A percentile compares a stretch with the other conserved stretches of the same genome.
Conservation (phyloP, 2,888 invertebrate genomes). For the Oasisia sp. region DNA sequence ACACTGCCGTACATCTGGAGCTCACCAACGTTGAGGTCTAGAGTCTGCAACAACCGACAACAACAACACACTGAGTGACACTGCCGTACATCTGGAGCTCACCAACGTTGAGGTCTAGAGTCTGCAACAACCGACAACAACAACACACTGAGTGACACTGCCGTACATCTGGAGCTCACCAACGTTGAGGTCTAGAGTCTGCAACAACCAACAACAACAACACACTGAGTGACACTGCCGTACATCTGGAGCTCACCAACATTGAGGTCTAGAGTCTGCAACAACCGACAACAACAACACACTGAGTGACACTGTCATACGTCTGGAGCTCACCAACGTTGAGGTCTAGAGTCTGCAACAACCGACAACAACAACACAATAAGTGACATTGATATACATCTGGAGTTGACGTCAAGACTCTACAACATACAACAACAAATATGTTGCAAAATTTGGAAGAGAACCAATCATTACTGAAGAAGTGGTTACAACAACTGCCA, state of each 20-base stretch:
- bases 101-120: constrained; percentile 94
- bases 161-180: constrained; percentile 97
- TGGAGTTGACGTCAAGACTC: no score
- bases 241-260: constrained; percentile 97
- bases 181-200: constrained; percentile 89
- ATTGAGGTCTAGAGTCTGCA: constrained; percentile 83
- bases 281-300: no score
- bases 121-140: constrained; percentile 41
- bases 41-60: constrained; percentile 62
- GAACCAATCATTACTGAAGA: no score
- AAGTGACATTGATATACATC: no score
- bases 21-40: constrained; percentile 96
- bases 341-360: no score
- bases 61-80: constrained; percentile 70
- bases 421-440: no score
- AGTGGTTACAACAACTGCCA: no score
- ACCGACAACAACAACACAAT: background rate
- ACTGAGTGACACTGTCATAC: background rate
- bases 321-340: background rate
- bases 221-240: constrained; percentile 80
- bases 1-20: constrained; percentile 97
- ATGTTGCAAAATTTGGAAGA: no score
- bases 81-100: constrained; percentile 97
- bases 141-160: constrained; percentile 75
- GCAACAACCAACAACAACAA: constrained; percentile 25